A percentile compares a stretch with the other conserved stretches of the same genome.
Conservation (phyloP, 2,888 invertebrate genomes). For the Pristionchus maxplancki region DNA sequence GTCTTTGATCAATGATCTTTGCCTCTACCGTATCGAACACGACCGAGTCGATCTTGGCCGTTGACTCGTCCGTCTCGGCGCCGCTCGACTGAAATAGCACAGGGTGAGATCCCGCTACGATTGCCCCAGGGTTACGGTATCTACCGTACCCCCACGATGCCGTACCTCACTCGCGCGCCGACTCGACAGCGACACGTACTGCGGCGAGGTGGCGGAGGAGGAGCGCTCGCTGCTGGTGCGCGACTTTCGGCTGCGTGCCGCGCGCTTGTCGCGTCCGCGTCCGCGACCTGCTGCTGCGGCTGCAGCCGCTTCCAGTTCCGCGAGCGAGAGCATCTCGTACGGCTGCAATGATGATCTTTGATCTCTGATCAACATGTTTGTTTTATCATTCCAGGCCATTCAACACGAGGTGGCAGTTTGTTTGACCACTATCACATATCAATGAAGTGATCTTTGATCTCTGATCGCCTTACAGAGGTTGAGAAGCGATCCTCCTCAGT, state of each 20-base stretch:
- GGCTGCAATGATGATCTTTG: conserved; percentile 10
- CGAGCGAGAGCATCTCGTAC: conserved; percentile 23
- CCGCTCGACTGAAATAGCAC: not conserved
- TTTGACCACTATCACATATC: too few species aligned
- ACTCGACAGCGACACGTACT: not conserved
- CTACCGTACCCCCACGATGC: not conserved
- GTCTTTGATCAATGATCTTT: not conserved
- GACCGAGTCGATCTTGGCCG: conserved; percentile 9
- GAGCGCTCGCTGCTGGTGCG: not conserved
- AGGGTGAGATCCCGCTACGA: too few species aligned
- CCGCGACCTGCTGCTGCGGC: too few species aligned
- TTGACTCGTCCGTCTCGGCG: not conserved
- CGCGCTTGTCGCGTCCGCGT: too few species aligned
- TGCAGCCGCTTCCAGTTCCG: not conserved
- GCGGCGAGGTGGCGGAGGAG: not conserved
- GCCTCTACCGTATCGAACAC: conserved; percentile 29
- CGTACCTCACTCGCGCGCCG: not conserved
- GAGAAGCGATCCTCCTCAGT: not conserved
- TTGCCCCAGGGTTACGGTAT: not conserved
- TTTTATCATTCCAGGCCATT: too few species aligned
- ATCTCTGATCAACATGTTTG: not conserved
- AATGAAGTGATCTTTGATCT: conserved; percentile 3
- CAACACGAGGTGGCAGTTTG: too few species aligned
- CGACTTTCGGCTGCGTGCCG: not conserved
- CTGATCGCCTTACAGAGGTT: not conserved